Evolutionary conservation across 2,797 vertebrate species (phyloP).

Genomic region (Pseudochirops cupreus): DNA sequence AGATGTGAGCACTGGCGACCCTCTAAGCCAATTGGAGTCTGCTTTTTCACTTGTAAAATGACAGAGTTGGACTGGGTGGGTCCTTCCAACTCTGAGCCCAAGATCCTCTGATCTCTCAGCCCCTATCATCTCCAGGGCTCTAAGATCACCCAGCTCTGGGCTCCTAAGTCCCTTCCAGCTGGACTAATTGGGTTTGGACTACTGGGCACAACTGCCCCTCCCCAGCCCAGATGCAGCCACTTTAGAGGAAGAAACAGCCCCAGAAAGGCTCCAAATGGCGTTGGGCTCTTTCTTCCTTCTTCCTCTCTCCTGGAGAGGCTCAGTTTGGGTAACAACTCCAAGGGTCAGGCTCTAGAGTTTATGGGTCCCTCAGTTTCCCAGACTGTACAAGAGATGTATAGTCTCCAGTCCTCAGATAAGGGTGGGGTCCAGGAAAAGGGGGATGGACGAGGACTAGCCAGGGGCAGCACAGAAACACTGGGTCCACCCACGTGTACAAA

Average conservation of each 20-base stretch:
- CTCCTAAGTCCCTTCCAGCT: too few species aligned
- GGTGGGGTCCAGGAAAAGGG: not conserved
- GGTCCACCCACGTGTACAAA: conserved; percentile 50
- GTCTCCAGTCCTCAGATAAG: too few species aligned
- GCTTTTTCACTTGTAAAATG: not conserved
- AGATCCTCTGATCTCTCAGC: not conserved
- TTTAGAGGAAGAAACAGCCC: not conserved
- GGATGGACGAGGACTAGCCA: too few species aligned
- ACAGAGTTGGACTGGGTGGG: too few species aligned
- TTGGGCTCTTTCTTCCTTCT: not conserved
- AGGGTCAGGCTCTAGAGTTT: too few species aligned
- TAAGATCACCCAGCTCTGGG: too few species aligned
- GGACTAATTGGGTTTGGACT: too few species aligned
- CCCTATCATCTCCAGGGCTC: too few species aligned
- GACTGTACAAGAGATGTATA: too few species aligned
- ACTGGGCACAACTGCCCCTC: not conserved
- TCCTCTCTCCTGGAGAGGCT: not conserved
- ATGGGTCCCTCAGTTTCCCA: too few species aligned
- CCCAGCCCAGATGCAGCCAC: not conserved
- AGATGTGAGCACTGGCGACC: not conserved
- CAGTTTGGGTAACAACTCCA: not conserved
- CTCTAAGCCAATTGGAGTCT: too few species aligned
- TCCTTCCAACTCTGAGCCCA: too few species aligned
- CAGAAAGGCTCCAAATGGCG: not conserved
- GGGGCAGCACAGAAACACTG: conserved; percentile 48